These are phyloP conservation scores for Smutsia temminckii DNA, from an alignment of 2,797 vertebrate genomes.

Conservation along the genomic window DNA sequence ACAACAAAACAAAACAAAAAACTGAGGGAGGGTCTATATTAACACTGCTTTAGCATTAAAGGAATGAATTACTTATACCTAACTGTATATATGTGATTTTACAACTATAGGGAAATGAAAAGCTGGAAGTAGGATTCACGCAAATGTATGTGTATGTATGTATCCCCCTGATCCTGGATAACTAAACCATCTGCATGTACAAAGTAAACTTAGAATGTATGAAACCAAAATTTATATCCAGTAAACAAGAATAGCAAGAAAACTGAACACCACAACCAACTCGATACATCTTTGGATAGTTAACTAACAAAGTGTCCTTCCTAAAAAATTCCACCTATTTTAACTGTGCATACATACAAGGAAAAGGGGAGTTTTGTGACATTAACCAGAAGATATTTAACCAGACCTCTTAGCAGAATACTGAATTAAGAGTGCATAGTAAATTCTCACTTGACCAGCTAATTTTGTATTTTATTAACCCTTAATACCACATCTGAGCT, in stretches of 20 bases:
- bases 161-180: neutral
- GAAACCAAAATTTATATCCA: neutral
- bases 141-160: neutral
- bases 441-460: constrained; percentile 14
- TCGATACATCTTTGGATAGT: neutral
- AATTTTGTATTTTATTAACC: constrained; percentile 37
- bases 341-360: neutral
- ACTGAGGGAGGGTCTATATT: neutral
- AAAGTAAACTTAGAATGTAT: neutral
- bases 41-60: constrained; percentile 11
- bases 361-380: neutral
- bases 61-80: neutral
- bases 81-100: neutral
- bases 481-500: neutral
- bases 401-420: neutral
- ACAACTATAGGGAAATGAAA: constrained; percentile 1
- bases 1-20: neutral
- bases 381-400: neutral
- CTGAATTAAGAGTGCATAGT: neutral
- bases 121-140: neutral
- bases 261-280: constrained; percentile 1
- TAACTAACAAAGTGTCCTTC: neutral
- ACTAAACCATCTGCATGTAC: neutral
- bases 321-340: neutral
- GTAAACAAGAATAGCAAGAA: neutral